Base-by-base conservation (phyloP, 2,797 vertebrate genomes). In the Crocidura indochinensis region DNA sequence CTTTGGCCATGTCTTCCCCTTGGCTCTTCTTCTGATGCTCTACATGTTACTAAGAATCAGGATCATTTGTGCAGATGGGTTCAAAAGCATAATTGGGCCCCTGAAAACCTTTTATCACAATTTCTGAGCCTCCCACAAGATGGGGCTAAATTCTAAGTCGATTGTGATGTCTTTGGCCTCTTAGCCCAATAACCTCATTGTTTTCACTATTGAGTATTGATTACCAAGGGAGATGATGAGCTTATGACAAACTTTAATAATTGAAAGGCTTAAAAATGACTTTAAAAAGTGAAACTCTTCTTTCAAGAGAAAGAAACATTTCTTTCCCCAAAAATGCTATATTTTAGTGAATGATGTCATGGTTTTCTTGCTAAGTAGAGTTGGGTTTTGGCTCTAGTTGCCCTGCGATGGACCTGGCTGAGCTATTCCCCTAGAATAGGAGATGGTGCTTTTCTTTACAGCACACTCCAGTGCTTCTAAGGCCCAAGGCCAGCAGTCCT, bases 141-240 rank as follows among this genome's bases (percentile, higher is more conserved):
- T 94, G 95, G 94, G n/a, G 94, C 94, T 95, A 92, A 90, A 71
- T 82, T 76, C 20, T 68, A 93, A 90, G 44, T 53, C 84, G 67
- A 92, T 3, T 2, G 11, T 6, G 80, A 22, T 53, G 46, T 87
- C 62, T 84, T 29, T 88, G n/a, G 7, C 38, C 24, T 8, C 71
- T 65, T 19, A 46, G 38, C 74, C 7, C 5, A 22, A 6, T 69
- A 24, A 53, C 68, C n/a, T 87, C 22, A 76, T 84, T 79, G 64
- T 26, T 92, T 87, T 88, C 82, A 64, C 27, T 77, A 9, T 77
- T 60, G 14, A 68, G 27, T 72, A 6, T 26, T 10, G 73, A 38
- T 38, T 38, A 38, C 38, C 38, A 38, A 11, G 38, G 46, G 27
- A 6, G 11, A 44, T 12, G 27, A n/a, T 51, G 62, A 91, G 12